Evolutionary conservation across 2,888 invertebrate genomes (phyloP), one percentile per base, ranked within the genome.

Genomic region (Pedicia rivosa): DNA sequence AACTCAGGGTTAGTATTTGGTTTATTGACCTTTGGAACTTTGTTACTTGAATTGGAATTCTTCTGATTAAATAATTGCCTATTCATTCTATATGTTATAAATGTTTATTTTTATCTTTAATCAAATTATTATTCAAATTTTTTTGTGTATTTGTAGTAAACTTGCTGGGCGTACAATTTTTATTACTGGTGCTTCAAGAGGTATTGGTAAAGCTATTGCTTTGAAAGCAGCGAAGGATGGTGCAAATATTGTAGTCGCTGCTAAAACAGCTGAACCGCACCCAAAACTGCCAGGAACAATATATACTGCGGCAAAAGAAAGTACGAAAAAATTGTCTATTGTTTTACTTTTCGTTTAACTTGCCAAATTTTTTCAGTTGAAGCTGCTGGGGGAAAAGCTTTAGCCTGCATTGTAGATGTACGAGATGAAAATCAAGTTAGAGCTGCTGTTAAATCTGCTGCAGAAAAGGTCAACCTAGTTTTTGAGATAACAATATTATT

Each of bases 171-270:
- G 78, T 46, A 95, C 95, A 2, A 63, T 92, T 38, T 92, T 95
- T 52, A 87, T 97, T 45, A 92, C 94, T 19, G 97, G 97, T 30
- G 95, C 90, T 12, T 92, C 91, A 37, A 71, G 97, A 48, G 97
- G 97, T 19, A 97, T 97, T 51, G 97, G 97, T 1, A 56, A 91
- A 62, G 82, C 81, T 12, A 94, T 97, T 47, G 95, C 92, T 4
- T 55, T 94, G 39, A 94, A 90, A 64, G 82, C 82, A 3, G 91
- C 94, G 0, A 74, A 62, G 53, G 82, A 84, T 68, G 83, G 83
- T 17, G 83, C 82, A 4, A 83, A 83, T 56, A 63, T 84, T 47
- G 72, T 81, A 7, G 68, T 84, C 39, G 82, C 82, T 36, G 82
- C 83, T 6, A 84, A 84, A 62, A 83, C 83, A 17, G 75, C 75